A percentile compares a stretch with the other conserved stretches of the same genome.
Evolutionary conservation across 2,797 vertebrate species (phyloP).

Genomic region (Siniperca undulata): DNA sequence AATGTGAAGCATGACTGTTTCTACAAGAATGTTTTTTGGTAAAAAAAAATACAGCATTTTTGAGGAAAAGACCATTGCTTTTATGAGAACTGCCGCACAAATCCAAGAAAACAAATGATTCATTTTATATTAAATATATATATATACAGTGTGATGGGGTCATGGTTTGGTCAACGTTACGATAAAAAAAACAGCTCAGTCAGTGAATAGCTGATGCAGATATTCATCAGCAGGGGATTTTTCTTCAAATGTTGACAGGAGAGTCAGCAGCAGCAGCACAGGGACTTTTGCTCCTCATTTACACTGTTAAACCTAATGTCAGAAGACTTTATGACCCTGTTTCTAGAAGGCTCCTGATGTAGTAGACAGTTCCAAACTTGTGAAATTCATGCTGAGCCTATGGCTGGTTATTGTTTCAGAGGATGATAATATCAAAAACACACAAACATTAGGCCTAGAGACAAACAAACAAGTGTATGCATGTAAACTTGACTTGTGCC

Average conservation of each 20-base stretch:
- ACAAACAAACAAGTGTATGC: conserved; percentile 1
- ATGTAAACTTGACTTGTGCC: neutral
- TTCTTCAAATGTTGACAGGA: conserved; percentile 45
- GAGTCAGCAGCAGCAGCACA: conserved; percentile 20
- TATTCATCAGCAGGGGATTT: conserved; percentile 63
- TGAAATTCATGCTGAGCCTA: neutral
- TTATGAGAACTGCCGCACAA: neutral
- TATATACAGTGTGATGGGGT: neutral
- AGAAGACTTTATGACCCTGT: neutral
- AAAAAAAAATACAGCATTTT: neutral
- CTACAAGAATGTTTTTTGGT: neutral
- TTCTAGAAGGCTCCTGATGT: neutral
- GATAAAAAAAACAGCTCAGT: conserved; percentile 30
- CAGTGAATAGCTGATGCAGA: conserved; percentile 60
- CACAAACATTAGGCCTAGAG: neutral
- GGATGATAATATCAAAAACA: conserved; percentile 1
- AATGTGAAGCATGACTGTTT: neutral
- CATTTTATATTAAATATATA: neutral
- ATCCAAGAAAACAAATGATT: neutral
- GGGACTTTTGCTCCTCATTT: conserved; percentile 1
- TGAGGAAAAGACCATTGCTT: neutral
- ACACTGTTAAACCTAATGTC: neutral
- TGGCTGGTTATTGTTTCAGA: neutral
- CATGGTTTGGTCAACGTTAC: neutral
- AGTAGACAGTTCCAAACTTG: neutral